Conservation (phyloP, 2,113 vertebrate species). For the Phoenicopterus ruber region DNA sequence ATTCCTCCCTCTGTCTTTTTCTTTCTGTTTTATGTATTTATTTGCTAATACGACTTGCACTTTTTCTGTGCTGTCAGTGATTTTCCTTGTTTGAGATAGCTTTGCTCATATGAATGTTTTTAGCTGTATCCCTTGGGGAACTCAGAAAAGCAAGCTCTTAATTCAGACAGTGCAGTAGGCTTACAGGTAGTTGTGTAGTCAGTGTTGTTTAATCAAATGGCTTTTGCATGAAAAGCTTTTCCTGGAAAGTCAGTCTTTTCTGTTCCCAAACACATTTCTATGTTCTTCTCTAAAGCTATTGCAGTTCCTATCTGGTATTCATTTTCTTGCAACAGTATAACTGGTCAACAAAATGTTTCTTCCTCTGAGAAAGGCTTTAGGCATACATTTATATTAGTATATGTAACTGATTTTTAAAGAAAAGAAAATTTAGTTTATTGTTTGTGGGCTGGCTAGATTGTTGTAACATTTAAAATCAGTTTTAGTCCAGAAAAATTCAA, state of each 20-base stretch:
- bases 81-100: not conserved
- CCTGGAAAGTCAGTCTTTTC: conserved; percentile 8
- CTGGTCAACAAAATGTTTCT: conserved; percentile 16
- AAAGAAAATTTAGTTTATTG: not conserved
- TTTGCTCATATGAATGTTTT: not conserved
- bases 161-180: not conserved
- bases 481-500: not conserved
- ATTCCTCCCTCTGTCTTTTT: not conserved
- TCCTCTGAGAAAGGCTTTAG: conserved; percentile 3
- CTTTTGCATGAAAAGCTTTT: conserved; percentile 16
- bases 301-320: conserved; percentile 43
- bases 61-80: not conserved
- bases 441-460: not conserved
- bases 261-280: conserved; percentile 12
- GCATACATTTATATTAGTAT: conserved; percentile 7
- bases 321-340: conserved; percentile 25
- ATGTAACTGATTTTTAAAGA: not conserved
- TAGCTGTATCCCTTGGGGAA: not conserved
- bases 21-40: not conserved
- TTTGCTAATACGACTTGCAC: not conserved
- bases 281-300: conserved; percentile 39
- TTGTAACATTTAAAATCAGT: not conserved
- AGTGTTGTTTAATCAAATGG: not conserved
- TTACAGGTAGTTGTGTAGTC: conserved; percentile 14
- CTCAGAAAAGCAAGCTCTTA: not conserved